phyloP scores from a whole-genome alignment of 2,797 vertebrate genomes.

The Uromys caudimaculatus region DNA sequence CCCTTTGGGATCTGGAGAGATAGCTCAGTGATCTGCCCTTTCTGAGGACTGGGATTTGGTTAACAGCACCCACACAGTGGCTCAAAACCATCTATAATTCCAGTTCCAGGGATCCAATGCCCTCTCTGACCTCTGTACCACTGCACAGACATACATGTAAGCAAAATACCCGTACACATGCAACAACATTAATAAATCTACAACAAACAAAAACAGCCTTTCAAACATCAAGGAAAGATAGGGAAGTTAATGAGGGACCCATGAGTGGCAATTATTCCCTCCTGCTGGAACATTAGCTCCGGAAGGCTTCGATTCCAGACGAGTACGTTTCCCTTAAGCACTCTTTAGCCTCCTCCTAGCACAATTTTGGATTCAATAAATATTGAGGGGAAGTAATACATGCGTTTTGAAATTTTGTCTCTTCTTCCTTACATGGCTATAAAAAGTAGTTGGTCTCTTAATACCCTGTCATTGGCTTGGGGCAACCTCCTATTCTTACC shows the following conservation, averaged over 20 bases:
- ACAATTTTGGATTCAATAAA: background rate
- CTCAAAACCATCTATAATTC: background rate
- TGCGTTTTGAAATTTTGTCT: background rate
- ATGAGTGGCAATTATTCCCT: background rate
- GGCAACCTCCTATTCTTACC: background rate
- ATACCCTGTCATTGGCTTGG: background rate
- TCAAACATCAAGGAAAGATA: background rate
- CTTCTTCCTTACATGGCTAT: background rate
- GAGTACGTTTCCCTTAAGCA: background rate
- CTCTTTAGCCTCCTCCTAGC: background rate
- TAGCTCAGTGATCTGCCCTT: background rate
- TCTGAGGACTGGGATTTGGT: background rate
- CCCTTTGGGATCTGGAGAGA: background rate
- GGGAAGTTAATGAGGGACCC: background rate
- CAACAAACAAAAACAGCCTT: background rate
- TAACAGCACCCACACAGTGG: background rate
- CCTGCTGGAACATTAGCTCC: background rate
- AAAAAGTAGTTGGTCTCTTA: background rate
- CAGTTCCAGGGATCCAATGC: background rate
- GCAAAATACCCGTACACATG: background rate
- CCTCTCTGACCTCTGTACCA: background rate
- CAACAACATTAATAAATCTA: background rate
- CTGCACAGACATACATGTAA: background rate
- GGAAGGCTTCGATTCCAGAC: background rate
- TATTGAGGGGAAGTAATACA: background rate